Conservation (phyloP, 2,888 invertebrate genomes). For the Phaonia tiefii region DNA sequence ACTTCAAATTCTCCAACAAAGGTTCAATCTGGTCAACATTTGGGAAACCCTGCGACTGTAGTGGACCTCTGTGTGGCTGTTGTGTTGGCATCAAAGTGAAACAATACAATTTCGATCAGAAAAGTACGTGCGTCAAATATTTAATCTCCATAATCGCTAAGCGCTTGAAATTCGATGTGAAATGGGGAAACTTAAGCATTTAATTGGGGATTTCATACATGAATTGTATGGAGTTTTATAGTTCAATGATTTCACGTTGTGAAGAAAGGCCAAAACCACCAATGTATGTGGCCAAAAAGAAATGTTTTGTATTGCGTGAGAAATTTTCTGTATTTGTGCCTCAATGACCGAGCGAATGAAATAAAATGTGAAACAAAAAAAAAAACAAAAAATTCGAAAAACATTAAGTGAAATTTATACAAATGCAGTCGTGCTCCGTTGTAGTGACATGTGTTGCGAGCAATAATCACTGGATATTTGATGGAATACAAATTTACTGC, state of each 20-base stretch:
- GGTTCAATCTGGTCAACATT: conserved; percentile 78
- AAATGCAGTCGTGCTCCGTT: too few species aligned
- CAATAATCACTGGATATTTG: too few species aligned
- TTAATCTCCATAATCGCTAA: background rate
- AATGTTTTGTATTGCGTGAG: conserved; percentile 23
- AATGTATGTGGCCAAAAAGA: conserved; percentile 6
- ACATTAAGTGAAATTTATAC: too few species aligned
- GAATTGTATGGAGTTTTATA: background rate
- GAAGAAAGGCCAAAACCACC: background rate
- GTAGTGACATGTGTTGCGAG: too few species aligned
- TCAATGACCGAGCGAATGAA: too few species aligned
- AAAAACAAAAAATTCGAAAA: too few species aligned
- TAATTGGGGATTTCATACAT: conserved; percentile 45
- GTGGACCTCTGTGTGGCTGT: conserved; percentile 84
- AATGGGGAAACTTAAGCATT: conserved; percentile 30
- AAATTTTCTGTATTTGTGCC: conserved; percentile 15
- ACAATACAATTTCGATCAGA: conserved; percentile 82
- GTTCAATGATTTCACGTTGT: background rate
- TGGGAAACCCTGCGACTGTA: conserved; percentile 82
- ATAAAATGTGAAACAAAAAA: too few species aligned
- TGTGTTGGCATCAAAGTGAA: conserved; percentile 88
- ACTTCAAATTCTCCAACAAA: conserved; percentile 73
- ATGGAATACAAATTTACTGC: too few species aligned
- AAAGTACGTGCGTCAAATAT: conserved; percentile 72
- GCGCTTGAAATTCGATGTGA: background rate